Percentiles rank a stretch among this genome's conserved stretches.
phyloP scores from a whole-genome alignment of 2,113 vertebrate genomes.

The Geococcyx californianus region DNA sequence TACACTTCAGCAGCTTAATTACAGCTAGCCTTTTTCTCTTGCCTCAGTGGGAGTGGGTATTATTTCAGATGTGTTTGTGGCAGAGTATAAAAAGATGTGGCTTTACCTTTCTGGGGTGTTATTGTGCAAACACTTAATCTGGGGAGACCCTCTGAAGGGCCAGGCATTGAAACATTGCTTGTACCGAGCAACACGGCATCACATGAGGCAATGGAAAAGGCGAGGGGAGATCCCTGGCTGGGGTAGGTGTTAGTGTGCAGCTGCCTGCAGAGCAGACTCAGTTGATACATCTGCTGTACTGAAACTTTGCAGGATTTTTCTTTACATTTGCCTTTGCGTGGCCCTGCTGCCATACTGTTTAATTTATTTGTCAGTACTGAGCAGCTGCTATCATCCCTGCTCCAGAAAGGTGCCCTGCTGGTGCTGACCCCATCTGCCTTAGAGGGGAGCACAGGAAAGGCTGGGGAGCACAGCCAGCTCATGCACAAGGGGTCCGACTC shows the following conservation, averaged over 20 bases:
- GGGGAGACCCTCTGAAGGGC: rapidly evolving
- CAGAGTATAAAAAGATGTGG: neutral
- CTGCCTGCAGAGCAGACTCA: neutral
- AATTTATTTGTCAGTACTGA: neutral
- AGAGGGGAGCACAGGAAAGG: no score
- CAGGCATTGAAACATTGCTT: rapidly evolving
- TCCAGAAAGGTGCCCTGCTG: rapidly evolving
- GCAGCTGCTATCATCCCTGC: neutral
- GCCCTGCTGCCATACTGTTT: rapidly evolving
- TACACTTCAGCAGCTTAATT: conserved; percentile 69
- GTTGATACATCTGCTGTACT: neutral
- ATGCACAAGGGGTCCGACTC: rapidly evolving
- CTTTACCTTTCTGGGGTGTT: neutral
- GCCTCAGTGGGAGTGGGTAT: neutral
- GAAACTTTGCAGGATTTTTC: neutral
- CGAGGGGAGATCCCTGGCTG: rapidly evolving
- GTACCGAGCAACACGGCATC: neutral
- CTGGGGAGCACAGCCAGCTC: neutral
- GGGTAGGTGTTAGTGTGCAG: neutral
- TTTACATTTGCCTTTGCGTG: rapidly evolving
- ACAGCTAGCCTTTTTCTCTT: conserved; percentile 46
- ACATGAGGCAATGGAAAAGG: rapidly evolving
- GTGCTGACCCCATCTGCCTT: rapidly evolving
- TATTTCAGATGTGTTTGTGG: neutral
- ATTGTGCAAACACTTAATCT: neutral